A percentile compares a stretch with the other conserved stretches of the same genome.
Evolutionary conservation across 1,140 invertebrate genomes (phyloP).

Genomic region (Drosophila ercepeae): DNA sequence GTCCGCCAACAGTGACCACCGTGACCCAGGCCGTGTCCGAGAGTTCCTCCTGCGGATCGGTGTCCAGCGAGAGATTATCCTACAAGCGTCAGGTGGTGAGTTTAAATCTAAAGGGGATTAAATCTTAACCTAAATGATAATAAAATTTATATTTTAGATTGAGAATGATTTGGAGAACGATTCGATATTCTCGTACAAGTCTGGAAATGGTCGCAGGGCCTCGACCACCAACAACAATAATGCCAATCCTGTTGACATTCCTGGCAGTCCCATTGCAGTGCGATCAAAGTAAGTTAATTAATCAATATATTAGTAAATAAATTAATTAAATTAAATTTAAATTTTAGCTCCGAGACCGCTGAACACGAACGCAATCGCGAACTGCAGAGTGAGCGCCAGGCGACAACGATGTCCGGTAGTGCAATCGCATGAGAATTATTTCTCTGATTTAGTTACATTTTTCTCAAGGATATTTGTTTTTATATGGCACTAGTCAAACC

Average conservation of each 20-base stretch:
- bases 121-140: not conserved
- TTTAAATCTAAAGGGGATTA: conserved; percentile 34
- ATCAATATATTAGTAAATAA: not conserved
- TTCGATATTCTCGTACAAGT: conserved; percentile 86
- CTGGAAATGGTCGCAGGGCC: conserved; percentile 86
- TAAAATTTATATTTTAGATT: conserved; percentile 75
- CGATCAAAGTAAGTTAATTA: conserved; percentile 84
- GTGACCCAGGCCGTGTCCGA: conserved; percentile 85
- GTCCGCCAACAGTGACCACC: conserved; percentile 88
- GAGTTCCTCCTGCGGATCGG: conserved; percentile 92
- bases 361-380: conserved; percentile 86
- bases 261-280: conserved; percentile 85
- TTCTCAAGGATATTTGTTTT: conserved; percentile 83
- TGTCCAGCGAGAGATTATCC: conserved; percentile 89
- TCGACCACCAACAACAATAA: conserved; percentile 87
- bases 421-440: conserved; percentile 87
- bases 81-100: conserved; percentile 83
- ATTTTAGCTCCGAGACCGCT: conserved; percentile 78
- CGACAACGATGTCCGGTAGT: conserved; percentile 88
- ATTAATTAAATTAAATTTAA: not conserved
- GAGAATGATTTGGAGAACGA: conserved; percentile 87
- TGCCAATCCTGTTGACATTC: conserved; percentile 85
- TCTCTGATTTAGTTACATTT: conserved; percentile 84
- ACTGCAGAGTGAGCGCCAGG: conserved; percentile 84
- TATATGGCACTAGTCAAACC: conserved; percentile 30